Evolutionary conservation across 2,888 invertebrate species (phyloP), one percentile per base, ranked within the genome.

Genomic region (Thymelicus lineola): DNA sequence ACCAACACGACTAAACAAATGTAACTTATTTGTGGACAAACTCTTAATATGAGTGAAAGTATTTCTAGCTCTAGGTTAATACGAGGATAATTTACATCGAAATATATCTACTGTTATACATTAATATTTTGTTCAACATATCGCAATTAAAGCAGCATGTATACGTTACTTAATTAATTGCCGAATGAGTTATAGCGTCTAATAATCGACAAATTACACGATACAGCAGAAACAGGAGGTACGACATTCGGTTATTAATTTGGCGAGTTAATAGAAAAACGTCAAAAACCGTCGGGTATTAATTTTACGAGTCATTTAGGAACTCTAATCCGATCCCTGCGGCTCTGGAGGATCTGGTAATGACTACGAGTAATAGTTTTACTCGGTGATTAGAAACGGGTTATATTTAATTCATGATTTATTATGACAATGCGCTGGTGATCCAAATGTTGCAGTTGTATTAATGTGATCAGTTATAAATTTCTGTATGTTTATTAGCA

Each of bases 261-360:
- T 46, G 15, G 63, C 65, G 74, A 72, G 80, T 76, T 82, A 83
- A 81, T 82, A 81, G 82, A 79, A 80, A 82, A 79, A 81, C 80
- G 82, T 82, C 82, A 80, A 80, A 82, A 82, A 81, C 81, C 77
- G 80, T 71, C 74, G 77, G 74, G 76, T 76, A 77, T 79, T 81
- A 79, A 82, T 83, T 82, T 79, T 75, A 76, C 80, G 76, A 75
- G 45, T 77, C 81, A 81, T 82, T 81, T 79, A 71, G 42, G 36
- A 17, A 15, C 48, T 50, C 15, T 17, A 50, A 50, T 50, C 48
- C 17, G 48, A 42, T 42, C 15, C n/a, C 9, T 17, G 17, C 15
- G 17, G 48, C 15, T 5, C 3, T 17, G 17, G 48, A 50, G 48
- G 48, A 9, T 50, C 48, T 50, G 48, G 48, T 17, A 50, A 50